phyloP scores from a whole-genome alignment of 2,113 vertebrate genomes.

The Geococcyx californianus region DNA sequence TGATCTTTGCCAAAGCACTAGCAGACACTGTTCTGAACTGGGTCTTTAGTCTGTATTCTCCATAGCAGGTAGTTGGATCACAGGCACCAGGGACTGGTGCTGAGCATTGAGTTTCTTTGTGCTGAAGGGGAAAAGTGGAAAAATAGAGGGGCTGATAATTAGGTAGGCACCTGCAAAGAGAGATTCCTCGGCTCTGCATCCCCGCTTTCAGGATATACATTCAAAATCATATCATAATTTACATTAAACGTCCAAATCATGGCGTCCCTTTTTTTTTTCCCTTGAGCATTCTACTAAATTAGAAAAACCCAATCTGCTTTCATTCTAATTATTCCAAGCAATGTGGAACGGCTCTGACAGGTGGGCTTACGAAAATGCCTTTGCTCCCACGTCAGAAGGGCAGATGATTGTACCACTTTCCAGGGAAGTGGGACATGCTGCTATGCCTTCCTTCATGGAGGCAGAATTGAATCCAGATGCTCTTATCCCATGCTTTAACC shows the following conservation, averaged over 20 bases:
- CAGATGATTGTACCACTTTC: not conserved
- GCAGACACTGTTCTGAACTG: not conserved
- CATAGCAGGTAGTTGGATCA: not conserved
- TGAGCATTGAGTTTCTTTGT: not conserved
- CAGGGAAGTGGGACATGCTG: not conserved
- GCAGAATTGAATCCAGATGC: constrained; percentile 59
- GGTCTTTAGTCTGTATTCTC: not conserved
- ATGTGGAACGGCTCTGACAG: not conserved
- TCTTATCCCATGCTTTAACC: constrained; percentile 17
- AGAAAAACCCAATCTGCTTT: not conserved
- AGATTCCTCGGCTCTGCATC: not conserved
- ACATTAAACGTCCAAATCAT: not conserved
- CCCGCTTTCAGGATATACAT: not conserved
- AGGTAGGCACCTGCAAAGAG: not conserved
- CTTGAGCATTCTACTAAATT: not conserved
- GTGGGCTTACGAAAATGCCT: not conserved
- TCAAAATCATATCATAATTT: not conserved
- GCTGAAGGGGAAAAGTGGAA: not conserved
- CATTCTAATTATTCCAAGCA: not conserved
- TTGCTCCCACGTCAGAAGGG: not conserved
- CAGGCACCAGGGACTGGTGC: not conserved
- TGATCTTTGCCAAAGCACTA: not conserved
- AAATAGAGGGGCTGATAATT: not conserved
- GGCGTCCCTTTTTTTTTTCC: not conserved
- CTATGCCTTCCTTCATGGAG: not conserved